Conservation (phyloP, 2,888 invertebrate genomes). For the Orthosia gracilis region DNA sequence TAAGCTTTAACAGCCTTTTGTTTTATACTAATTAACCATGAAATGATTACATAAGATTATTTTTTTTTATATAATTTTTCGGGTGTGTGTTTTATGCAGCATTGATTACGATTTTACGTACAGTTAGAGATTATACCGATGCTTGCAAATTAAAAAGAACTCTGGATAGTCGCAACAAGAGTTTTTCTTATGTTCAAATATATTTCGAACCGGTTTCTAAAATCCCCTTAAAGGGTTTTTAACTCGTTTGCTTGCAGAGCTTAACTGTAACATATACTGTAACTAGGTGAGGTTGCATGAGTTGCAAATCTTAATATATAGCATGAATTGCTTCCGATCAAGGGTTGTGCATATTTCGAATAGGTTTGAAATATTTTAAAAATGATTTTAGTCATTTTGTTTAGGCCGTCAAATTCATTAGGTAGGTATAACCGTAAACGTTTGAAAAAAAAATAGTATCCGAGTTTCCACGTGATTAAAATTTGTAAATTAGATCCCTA, state of each 20-base stretch:
- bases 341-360: too few species aligned
- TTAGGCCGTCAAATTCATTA: too few species aligned
- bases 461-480: too few species aligned
- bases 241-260: too few species aligned
- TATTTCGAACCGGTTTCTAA: neutral
- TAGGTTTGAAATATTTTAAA: too few species aligned
- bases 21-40: slow-evolving; percentile 15
- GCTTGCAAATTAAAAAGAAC: neutral
- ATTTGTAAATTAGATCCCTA: too few species aligned
- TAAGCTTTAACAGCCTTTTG: slow-evolving; percentile 4
- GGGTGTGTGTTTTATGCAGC: neutral
- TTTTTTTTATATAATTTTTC: neutral
- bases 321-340: too few species aligned
- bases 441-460: too few species aligned
- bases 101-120: neutral
- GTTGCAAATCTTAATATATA: too few species aligned
- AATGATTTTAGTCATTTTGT: too few species aligned
- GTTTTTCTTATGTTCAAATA: neutral
- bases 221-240: neutral
- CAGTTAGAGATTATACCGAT: neutral
- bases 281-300: too few species aligned
- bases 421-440: too few species aligned
- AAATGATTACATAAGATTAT: slow-evolving; percentile 1
- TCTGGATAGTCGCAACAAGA: neutral
- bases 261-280: neutral